These are phyloP conservation scores for Hypselothyrea guttata DNA, from an alignment of 2,888 invertebrate genomes.

Conservation along the genomic window DNA sequence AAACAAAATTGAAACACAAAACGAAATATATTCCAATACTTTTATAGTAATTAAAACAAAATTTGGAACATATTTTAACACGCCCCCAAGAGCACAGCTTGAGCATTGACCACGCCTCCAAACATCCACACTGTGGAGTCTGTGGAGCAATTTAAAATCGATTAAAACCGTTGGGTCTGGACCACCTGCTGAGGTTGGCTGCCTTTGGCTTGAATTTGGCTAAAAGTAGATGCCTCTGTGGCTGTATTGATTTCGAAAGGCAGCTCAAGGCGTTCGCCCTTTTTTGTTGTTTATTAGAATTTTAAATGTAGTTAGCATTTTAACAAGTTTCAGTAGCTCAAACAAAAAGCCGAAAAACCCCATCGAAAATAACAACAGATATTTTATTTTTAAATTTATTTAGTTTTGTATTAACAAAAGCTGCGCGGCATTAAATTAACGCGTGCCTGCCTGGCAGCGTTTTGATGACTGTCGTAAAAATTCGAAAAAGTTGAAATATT, in stretches of 20 bases:
- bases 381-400: neutral
- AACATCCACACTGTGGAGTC: slow-evolving; percentile 8
- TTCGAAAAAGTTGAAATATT: slow-evolving; percentile 42
- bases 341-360: slow-evolving; percentile 5
- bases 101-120: slow-evolving; percentile 26
- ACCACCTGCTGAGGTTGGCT: slow-evolving; percentile 71
- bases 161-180: slow-evolving; percentile 59
- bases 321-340: slow-evolving; percentile 66
- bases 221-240: neutral
- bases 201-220: slow-evolving; percentile 6
- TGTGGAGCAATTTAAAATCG: slow-evolving; percentile 66
- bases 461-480: slow-evolving; percentile 44
- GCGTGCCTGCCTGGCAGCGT: slow-evolving; percentile 46
- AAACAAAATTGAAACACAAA: no score
- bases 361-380: neutral
- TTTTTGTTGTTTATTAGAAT: slow-evolving; percentile 58
- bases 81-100: slow-evolving; percentile 37
- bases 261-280: slow-evolving; percentile 53
- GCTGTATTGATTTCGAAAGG: neutral
- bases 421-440: slow-evolving; percentile 34
- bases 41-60: neutral
- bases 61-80: slow-evolving; percentile 11
- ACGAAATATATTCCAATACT: neutral
- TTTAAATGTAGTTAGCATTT: slow-evolving; percentile 57
- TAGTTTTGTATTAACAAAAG: slow-evolving; percentile 25